Conservation (phyloP, 2,888 invertebrate species). For the Mesorhabditis spiculigera region DNA sequence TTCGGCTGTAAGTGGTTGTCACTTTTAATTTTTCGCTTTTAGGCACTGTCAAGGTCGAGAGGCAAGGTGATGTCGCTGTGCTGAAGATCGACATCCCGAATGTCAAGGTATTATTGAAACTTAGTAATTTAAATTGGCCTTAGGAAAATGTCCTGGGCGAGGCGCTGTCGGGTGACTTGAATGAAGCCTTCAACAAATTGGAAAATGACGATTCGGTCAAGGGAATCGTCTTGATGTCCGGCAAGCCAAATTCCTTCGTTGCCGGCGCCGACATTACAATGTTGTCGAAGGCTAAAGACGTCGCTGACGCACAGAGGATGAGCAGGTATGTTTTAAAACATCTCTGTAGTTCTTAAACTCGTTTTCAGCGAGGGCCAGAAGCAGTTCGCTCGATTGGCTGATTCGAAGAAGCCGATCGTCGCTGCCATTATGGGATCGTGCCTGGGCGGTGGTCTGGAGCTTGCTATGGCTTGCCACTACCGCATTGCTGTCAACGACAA, state of each 20-base stretch:
- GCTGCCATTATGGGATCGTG: slow-evolving; percentile 94
- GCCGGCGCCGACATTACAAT: slow-evolving; percentile 92
- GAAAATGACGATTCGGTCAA: slow-evolving; percentile 75
- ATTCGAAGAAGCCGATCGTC: slow-evolving; percentile 78
- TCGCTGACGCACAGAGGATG: slow-evolving; percentile 73
- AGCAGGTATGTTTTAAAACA: slow-evolving; percentile 60
- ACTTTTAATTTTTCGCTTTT: background rate
- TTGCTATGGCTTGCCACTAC: slow-evolving; percentile 88
- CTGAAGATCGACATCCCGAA: slow-evolving; percentile 52
- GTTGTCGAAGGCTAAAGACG: slow-evolving; percentile 70
- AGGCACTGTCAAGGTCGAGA: slow-evolving; percentile 30
- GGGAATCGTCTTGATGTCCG: slow-evolving; percentile 88
- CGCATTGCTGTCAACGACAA: slow-evolving; percentile 88
- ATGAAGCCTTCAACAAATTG: slow-evolving; percentile 69
- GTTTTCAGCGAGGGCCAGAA: slow-evolving; percentile 72
- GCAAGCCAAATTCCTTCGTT: slow-evolving; percentile 91
- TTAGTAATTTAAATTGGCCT: background rate
- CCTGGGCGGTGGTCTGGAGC: slow-evolving; percentile 92
- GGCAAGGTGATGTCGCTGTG: slow-evolving; percentile 44
- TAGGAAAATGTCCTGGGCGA: slow-evolving; percentile 85
- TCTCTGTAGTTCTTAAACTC: background rate
- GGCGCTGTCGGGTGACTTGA: slow-evolving; percentile 79
- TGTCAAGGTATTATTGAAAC: slow-evolving; percentile 31
- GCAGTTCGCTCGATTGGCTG: slow-evolving; percentile 76
- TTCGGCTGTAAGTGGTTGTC: background rate